phyloP scores from a whole-genome alignment of 2,797 vertebrate species.

The Poeciliopsis infans region DNA sequence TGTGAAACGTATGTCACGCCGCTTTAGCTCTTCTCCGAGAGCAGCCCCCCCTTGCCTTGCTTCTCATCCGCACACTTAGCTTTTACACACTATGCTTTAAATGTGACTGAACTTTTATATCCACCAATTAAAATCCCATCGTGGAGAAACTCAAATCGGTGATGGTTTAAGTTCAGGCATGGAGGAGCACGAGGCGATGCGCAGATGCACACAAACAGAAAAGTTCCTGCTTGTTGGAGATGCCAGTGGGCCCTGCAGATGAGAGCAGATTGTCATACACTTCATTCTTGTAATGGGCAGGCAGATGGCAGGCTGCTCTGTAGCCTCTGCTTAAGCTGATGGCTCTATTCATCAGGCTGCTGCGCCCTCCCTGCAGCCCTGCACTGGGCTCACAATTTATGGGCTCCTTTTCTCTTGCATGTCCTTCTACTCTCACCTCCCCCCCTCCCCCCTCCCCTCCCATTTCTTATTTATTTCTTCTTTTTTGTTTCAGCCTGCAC shows the following conservation, averaged over 20 bases:
- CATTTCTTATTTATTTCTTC: slow-evolving; percentile 67
- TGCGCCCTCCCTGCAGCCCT: slow-evolving; percentile 67
- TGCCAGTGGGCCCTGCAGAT: slow-evolving; percentile 65
- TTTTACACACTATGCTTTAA: slow-evolving; percentile 31
- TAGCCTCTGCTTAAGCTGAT: slow-evolving; percentile 82
- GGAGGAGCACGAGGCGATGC: slow-evolving; percentile 8
- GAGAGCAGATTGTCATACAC: slow-evolving; percentile 61
- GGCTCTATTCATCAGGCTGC: slow-evolving; percentile 82
- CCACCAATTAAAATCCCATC: slow-evolving; percentile 39
- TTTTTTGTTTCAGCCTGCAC: slow-evolving; percentile 53
- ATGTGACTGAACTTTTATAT: slow-evolving; percentile 41
- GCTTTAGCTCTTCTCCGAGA: slow-evolving; percentile 69
- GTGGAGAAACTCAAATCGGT: slow-evolving; percentile 7
- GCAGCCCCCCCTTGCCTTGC: slow-evolving; percentile 37
- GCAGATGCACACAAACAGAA: slow-evolving; percentile 29
- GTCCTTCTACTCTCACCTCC: slow-evolving; percentile 33
- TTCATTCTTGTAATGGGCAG: slow-evolving; percentile 81
- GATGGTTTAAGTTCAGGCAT: slow-evolving; percentile 1
- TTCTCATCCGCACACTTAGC: slow-evolving; percentile 3
- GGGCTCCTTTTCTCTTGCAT: slow-evolving; percentile 30
- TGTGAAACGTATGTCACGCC: slow-evolving; percentile 72
- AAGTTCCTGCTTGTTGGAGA: slow-evolving; percentile 44
- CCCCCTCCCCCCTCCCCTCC: fast-evolving
- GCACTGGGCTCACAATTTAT: slow-evolving; percentile 64
- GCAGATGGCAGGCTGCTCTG: slow-evolving; percentile 83